These are phyloP conservation scores for Saccostrea glomerata DNA, from an alignment of 1,140 invertebrate genomes.

Conservation along the genomic window DNA sequence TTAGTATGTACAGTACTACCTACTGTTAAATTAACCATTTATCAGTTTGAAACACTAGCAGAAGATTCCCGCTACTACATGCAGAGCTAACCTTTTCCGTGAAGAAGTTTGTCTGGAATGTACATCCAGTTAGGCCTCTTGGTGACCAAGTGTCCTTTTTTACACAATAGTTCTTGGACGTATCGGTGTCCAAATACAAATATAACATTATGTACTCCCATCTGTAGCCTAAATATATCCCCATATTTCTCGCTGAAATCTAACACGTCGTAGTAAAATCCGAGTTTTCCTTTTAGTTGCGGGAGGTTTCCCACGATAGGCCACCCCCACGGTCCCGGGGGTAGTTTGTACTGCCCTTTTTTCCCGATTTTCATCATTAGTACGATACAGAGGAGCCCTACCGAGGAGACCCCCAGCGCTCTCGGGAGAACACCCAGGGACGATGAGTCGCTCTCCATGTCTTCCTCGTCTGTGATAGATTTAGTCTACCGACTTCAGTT, in stretches of 20 bases:
- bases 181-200: not conserved
- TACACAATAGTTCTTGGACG: not conserved
- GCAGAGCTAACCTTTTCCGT: conserved; percentile 12
- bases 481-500: not conserved
- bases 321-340: conserved; percentile 12
- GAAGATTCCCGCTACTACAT: too few relatives aligned
- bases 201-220: not conserved
- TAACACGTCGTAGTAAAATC: conserved; percentile 12
- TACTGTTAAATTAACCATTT: too few relatives aligned
- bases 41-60: too few relatives aligned
- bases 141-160: not conserved
- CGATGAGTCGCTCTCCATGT: not conserved
- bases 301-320: conserved; percentile 29
- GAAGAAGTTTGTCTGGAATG: not conserved
- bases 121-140: conserved; percentile 23
- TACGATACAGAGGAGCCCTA: not conserved
- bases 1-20: too few relatives aligned
- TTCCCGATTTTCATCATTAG: not conserved
- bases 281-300: not conserved
- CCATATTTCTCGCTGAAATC: conserved; percentile 18
- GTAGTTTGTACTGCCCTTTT: not conserved
- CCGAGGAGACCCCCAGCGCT: not conserved
- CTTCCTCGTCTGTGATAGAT: not conserved
- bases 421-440: not conserved
- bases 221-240: not conserved